Percentiles rank a stretch among this genome's conserved stretches.
Evolutionary conservation across 2,888 invertebrate species (phyloP).

Genomic region (Ochropacha duplaris): DNA sequence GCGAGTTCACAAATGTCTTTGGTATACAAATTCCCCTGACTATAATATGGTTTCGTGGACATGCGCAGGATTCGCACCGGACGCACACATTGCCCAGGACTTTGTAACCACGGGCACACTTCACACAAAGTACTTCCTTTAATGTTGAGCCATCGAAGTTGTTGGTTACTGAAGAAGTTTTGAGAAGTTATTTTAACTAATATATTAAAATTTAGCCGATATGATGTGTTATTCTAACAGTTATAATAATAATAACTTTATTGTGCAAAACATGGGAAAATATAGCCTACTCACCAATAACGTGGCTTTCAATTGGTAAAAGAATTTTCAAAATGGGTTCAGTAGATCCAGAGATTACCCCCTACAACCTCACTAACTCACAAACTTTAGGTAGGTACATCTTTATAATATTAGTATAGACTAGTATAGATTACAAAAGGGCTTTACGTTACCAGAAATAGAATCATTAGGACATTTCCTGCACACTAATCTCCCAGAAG

Average conservation of each 20-base stretch:
- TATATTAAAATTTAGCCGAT: too few relatives aligned
- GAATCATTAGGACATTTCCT: constrained; percentile 71
- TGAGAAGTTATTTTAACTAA: neutral
- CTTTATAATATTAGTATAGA: too few relatives aligned
- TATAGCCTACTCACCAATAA: too few relatives aligned
- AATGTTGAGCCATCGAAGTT: constrained; percentile 67
- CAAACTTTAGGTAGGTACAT: too few relatives aligned
- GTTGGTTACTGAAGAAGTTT: constrained; percentile 57
- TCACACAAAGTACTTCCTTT: constrained; percentile 70
- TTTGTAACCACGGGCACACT: constrained; percentile 64
- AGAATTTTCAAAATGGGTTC: too few relatives aligned
- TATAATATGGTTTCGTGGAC: constrained; percentile 49
- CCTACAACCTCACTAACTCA: too few relatives aligned
- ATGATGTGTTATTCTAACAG: too few relatives aligned
- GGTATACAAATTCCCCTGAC: constrained; percentile 60
- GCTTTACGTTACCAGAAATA: constrained; percentile 51
- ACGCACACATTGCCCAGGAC: constrained; percentile 51
- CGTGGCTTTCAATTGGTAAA: too few relatives aligned
- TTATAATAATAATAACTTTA: too few relatives aligned
- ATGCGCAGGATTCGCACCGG: constrained; percentile 59
- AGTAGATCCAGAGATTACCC: too few relatives aligned
- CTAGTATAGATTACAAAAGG: too few relatives aligned
- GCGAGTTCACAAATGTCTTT: constrained; percentile 50
- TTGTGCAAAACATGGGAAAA: too few relatives aligned
- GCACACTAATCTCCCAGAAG: constrained; percentile 55